Evolutionary conservation across 2,797 vertebrate genomes (phyloP).

Genomic region (Tragopan temminckii): DNA sequence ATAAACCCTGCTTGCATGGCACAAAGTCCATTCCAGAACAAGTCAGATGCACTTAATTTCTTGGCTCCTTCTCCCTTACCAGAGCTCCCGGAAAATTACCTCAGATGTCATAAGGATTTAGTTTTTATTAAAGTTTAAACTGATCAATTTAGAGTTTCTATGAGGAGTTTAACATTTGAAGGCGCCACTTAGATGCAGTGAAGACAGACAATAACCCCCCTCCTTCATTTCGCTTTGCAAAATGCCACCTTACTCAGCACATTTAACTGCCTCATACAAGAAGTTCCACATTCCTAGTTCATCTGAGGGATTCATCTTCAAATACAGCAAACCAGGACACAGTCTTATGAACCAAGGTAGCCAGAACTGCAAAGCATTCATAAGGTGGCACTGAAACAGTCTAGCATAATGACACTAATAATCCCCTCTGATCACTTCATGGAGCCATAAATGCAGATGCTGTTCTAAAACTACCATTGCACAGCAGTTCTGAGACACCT

Average conservation of each 20-base stretch:
- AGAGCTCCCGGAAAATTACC: not conserved
- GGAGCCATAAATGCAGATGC: not conserved
- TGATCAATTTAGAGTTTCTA: not conserved
- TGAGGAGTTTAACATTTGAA: not conserved
- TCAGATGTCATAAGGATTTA: not conserved
- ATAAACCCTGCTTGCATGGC: not conserved
- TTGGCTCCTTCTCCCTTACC: not conserved
- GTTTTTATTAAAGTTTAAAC: not conserved
- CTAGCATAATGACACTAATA: not conserved
- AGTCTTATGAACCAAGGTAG: accelerated
- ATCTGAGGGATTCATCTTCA: not conserved
- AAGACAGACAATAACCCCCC: not conserved
- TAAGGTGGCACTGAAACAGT: accelerated
- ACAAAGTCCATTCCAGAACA: not conserved
- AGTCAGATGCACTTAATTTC: not conserved
- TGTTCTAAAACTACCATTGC: not conserved
- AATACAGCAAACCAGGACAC: accelerated
- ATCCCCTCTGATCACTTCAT: not conserved
- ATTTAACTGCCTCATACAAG: not conserved
- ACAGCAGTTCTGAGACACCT: not conserved
- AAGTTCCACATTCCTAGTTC: not conserved
- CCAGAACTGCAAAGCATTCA: not conserved
- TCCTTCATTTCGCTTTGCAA: not conserved
- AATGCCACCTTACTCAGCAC: not conserved
- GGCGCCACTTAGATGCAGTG: not conserved